Base-by-base conservation (phyloP, 2,113 vertebrate genomes). In the Platysternon megacephalum region DNA sequence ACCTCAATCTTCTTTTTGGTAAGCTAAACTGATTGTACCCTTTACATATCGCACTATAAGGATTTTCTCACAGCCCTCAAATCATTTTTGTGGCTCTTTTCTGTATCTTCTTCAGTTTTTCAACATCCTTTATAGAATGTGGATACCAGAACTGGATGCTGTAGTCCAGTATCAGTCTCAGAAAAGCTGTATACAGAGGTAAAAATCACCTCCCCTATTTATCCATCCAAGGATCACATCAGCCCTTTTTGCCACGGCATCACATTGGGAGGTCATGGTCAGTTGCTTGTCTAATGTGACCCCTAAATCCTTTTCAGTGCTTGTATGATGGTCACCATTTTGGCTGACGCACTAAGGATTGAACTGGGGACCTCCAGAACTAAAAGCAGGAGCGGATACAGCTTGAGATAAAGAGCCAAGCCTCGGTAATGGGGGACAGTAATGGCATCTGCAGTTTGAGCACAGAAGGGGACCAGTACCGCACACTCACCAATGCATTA, bases 381-480 rank as follows among this genome's bases (percentile, higher is more conserved):
- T 28, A 85, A 87, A 12, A 44, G 21, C 78, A 80, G 1, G 24
- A 76, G 2, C 46, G 7, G 11, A 11, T 28, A 28, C 42, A 53
- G 79, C 12, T 22, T 86, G 49, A 29, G 14, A 9, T 5, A 2
- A 2, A 19, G 49, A 24, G 32, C 72, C 48, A 48, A 39, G 22
- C 39, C 11, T 16, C n/a, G 42, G 22, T 1, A 0, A 2, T n/a
- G 58, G n/a, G 12, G 3, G 12, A 6, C 42, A 26, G 42, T 28
- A 46, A 76, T 11, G 28, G 39, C 42, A 44, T 14, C 22, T 76
- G 74, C 74, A 14, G 24, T 44, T 8, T 46, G 42, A 76, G 74
- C 39, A 5, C 39, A 13, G 74, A 76, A 6, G 6, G 42, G 6
- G 11, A 13, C 74, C 35, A 68, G 17, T n/a, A 68, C 8, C 32